These are phyloP conservation scores for Diachasma alloeum DNA, from an alignment of 1,140 invertebrate genomes.

Conservation along the genomic window DNA sequence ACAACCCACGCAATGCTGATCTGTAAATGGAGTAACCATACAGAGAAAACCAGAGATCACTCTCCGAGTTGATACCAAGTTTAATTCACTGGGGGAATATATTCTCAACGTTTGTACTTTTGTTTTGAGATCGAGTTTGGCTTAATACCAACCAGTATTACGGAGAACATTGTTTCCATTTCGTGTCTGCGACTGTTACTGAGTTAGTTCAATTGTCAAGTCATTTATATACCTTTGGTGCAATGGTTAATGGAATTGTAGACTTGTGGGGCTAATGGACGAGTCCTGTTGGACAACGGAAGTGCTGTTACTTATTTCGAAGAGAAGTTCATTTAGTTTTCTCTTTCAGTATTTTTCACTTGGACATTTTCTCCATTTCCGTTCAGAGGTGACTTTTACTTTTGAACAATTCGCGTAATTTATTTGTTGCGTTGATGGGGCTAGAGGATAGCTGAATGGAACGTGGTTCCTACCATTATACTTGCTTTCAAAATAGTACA, in stretches of 20 bases:
- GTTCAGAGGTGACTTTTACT: background rate
- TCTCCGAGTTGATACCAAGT: background rate
- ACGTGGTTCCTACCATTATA: too few relatives aligned
- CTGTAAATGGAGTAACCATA: background rate
- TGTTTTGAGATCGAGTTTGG: background rate
- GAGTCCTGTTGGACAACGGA: slow-evolving; percentile 14
- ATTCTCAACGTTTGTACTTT: background rate
- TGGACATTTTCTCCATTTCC: background rate
- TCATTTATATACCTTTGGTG: slow-evolving; percentile 6
- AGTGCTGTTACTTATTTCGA: background rate
- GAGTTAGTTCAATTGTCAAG: background rate
- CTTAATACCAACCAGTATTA: background rate
- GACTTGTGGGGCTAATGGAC: background rate
- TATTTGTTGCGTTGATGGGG: background rate
- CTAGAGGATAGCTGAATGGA: too few relatives aligned
- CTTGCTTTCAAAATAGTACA: too few relatives aligned
- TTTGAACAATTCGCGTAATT: background rate
- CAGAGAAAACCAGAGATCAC: background rate
- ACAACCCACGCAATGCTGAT: background rate
- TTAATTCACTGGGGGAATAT: background rate
- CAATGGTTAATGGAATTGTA: background rate
- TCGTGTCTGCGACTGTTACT: background rate
- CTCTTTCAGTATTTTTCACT: background rate
- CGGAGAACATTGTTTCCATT: background rate
- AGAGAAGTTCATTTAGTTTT: background rate